Evolutionary conservation across 2,113 vertebrate species (phyloP), one percentile per base, ranked within the genome.

Genomic region (Solenodon paradoxus): DNA sequence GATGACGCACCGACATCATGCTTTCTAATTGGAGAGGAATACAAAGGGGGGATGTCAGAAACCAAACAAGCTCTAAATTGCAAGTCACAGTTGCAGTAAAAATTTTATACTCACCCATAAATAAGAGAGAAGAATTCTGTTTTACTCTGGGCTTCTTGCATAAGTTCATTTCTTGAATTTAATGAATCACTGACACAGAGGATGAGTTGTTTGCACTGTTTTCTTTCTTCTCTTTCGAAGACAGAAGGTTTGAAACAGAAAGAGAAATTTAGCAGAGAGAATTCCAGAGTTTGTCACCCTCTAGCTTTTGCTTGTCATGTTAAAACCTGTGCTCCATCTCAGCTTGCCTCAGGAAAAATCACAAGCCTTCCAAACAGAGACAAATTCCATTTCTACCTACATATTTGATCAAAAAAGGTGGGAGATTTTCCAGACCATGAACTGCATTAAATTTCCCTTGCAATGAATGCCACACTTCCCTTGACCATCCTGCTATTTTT

Each of bases 51-150:
- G 30, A 5, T 20, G 53, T 59, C 92, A 91, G 94, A 87, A 63
- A 42, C 20, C 2, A 20, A 4, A 24, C 1, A 32, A 59, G 30
- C 28, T 89, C 97, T 94, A 91, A 95, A 84, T 61, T 59, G 20
- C 35, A 51, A 97, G 17, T 38, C 22, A 35, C 81, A 83, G 72
- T 97, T 88, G 75, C 94, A 95, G 32, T 53, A 55, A 74, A 85
- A 55, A 78, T 22, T 40, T 88, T 69, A 38, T 17, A 88, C 72
- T 64, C 19, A 24, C 4, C 3, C 19, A 20, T 68, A 68, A 42
- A 64, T 64, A 64, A 64, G 9, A 71, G 35, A 94, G 95, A n/a
- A 72, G 96, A 97, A 97, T 61, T 71, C 68, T 53, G 57, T 78
- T 97, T 83, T 55, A 53, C 19, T 84, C 68, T 72, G 83, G 63